Base-by-base conservation (phyloP, 2,797 vertebrate species). In the Microcaecilia unicolor region DNA sequence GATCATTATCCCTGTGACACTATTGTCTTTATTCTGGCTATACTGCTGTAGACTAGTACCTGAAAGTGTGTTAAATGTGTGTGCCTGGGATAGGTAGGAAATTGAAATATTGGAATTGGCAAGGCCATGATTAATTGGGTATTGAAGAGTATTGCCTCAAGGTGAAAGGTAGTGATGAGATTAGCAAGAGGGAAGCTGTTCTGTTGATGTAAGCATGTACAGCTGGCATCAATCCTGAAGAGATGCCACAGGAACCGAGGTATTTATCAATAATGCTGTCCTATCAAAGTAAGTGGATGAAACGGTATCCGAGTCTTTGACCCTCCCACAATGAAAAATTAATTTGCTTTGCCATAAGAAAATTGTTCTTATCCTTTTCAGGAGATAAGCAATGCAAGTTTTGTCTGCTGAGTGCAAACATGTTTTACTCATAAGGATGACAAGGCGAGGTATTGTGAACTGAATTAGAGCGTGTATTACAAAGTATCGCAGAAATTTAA, bases 101-200 rank as follows among this genome's bases (percentile, higher is more conserved):
- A 54, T 2, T 29, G 32, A 59, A 47, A 38, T 44, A 60, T 28
- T 32, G 54, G 15, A 24, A 56, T 43, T 36, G 44, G 17, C 13
- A 63, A 43, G 19, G 27, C 13, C 45, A 37, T 41, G 45, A 56
- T 34, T 62, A 55, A 59, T 26, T 58, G 18, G 34, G 17, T 53
- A 46, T 47, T 50, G 61, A 35, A 52, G 31, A 53, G 4, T 38
- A 51, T 41, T 5, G 3, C 37, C 30, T 45, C 31, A 59, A 30
- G 34, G 22, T 47, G 49, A 58, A 58, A 51, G 42, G 55, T 51
- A 52, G 30, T 21, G 32, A 47, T 27, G 33, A 41, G 33, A 60
- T 49, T 37, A 54, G 50, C 40, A 57, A 60, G 28, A 44, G 5
- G 28, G 28, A 64, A 61, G 18, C 41, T 52, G 33, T 41, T 70